These are phyloP conservation scores for Intellagama lesueurii DNA, from an alignment of 2,797 vertebrate genomes.

Conservation along the genomic window DNA sequence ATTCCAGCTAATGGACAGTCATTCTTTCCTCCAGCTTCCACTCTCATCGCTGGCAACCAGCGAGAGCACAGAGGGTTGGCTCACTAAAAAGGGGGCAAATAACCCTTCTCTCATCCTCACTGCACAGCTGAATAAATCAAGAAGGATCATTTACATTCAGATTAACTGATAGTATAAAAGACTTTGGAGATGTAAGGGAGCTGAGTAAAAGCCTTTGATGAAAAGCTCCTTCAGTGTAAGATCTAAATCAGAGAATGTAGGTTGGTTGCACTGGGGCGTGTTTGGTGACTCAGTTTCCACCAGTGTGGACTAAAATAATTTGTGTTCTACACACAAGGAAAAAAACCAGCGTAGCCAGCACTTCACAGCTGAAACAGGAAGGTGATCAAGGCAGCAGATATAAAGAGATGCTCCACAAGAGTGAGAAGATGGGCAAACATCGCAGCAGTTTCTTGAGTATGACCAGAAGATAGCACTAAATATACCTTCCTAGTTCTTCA, in stretches of 20 bases:
- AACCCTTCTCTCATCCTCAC: slow-evolving; percentile 28
- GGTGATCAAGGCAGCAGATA: neutral
- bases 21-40: slow-evolving; percentile 3
- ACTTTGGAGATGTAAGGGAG: neutral
- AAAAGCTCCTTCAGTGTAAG: slow-evolving; percentile 33
- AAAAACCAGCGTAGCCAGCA: neutral
- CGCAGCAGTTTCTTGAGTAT: neutral
- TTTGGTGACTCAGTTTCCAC: slow-evolving; percentile 42
- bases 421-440: neutral
- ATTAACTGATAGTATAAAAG: slow-evolving; percentile 52
- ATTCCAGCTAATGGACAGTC: neutral
- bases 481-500: neutral
- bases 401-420: neutral
- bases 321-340: slow-evolving; percentile 5
- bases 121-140: slow-evolving; percentile 35
- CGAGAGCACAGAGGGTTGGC: slow-evolving; percentile 14
- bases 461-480: neutral
- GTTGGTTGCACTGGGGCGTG: slow-evolving; percentile 18
- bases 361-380: slow-evolving; percentile 1
- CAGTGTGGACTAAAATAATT: slow-evolving; percentile 48
- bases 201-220: neutral
- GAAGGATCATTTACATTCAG: slow-evolving; percentile 42
- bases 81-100: slow-evolving; percentile 8
- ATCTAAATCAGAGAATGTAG: slow-evolving; percentile 32
- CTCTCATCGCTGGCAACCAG: slow-evolving; percentile 13